Evolutionary conservation across 2,888 invertebrate species (phyloP).

Genomic region (Spilosoma lubricipeda): DNA sequence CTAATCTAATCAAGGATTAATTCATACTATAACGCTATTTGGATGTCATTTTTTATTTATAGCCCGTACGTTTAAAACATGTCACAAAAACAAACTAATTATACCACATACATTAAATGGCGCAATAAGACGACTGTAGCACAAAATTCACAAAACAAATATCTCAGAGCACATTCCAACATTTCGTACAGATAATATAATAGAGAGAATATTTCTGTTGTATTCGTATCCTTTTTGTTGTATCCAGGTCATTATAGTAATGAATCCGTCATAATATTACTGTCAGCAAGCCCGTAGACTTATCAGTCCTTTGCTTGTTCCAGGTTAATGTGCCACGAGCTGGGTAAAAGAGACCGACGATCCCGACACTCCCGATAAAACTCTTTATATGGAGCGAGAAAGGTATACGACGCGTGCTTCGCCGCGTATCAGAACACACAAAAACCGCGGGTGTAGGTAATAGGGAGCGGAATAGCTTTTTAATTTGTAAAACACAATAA

Average conservation of each 20-base stretch:
- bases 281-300: constrained; percentile 44
- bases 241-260: constrained; percentile 43
- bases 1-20: neutral
- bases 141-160: neutral
- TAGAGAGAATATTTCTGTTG: constrained; percentile 29
- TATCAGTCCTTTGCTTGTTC: constrained; percentile 70
- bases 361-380: constrained; percentile 65
- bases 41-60: neutral
- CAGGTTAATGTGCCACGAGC: constrained; percentile 71
- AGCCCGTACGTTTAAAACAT: neutral
- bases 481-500: constrained; percentile 34
- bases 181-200: constrained; percentile 7
- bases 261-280: constrained; percentile 26
- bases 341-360: constrained; percentile 69
- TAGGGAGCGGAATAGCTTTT: constrained; percentile 56
- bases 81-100: neutral
- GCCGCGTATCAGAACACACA: constrained; percentile 74
- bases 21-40: neutral
- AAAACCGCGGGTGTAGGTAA: constrained; percentile 78
- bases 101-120: neutral
- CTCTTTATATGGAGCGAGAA: constrained; percentile 84
- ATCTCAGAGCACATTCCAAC: neutral
- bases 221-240: constrained; percentile 31
- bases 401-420: constrained; percentile 75
- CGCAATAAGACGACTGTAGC: neutral